Evolutionary conservation across 1,140 invertebrate genomes (phyloP).

Genomic region (Danaus plexippus): DNA sequence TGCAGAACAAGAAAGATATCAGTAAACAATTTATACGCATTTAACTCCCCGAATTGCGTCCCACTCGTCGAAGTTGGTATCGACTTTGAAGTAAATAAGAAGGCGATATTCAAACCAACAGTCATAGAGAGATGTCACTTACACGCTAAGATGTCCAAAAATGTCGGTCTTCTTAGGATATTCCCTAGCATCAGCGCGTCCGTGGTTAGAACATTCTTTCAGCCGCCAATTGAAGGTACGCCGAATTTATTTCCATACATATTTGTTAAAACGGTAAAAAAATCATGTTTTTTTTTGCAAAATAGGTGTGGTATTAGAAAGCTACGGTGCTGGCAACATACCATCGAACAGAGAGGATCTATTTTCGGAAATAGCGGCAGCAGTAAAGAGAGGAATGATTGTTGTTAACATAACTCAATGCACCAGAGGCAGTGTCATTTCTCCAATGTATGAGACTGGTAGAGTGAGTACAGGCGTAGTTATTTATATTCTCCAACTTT

Average conservation of each 20-base stretch:
- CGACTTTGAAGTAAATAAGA: conserved; percentile 83
- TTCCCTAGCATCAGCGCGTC: conserved; percentile 91
- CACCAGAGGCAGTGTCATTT: conserved; percentile 80
- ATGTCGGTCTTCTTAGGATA: conserved; percentile 89
- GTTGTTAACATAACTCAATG: conserved; percentile 97
- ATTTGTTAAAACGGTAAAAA: not conserved
- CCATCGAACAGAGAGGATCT: conserved; percentile 89
- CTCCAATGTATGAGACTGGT: conserved; percentile 86
- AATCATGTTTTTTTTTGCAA: not conserved
- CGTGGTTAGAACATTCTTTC: conserved; percentile 85
- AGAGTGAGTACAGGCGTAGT: conserved; percentile 65
- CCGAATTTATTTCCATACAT: conserved; percentile 1
- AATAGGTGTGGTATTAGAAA: conserved; percentile 87
- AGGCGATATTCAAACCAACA: conserved; percentile 81
- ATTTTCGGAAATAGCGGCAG: conserved; percentile 80
- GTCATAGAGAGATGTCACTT: conserved; percentile 84
- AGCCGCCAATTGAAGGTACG: conserved; percentile 83
- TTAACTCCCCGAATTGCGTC: conserved; percentile 90
- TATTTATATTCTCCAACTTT: not conserved
- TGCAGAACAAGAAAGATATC: conserved; percentile 84
- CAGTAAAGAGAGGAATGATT: conserved; percentile 85
- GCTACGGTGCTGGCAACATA: conserved; percentile 94
- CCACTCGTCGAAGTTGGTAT: conserved; percentile 89
- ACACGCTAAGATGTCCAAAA: conserved; percentile 82
- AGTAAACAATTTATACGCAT: conserved; percentile 87